Evolutionary conservation across 1,140 invertebrate species (phyloP), one percentile per base, ranked within the genome.

Genomic region (Notospermus geniculatus): DNA sequence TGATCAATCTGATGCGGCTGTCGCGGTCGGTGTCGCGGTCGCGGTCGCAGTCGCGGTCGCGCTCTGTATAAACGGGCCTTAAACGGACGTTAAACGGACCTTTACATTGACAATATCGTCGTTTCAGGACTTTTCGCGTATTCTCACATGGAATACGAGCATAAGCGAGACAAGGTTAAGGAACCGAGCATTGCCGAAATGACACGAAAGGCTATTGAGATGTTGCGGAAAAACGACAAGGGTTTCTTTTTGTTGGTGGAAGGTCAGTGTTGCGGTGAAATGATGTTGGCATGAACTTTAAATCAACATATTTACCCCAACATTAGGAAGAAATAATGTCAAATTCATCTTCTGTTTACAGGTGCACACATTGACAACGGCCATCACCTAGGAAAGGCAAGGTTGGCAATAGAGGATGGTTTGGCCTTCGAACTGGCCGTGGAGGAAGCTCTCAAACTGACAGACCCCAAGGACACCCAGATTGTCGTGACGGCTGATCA

Each of bases 221-320:
- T 97, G 28, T 77, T 97, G 5, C 81, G 83, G 27, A 90, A 89
- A 67, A 90, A 90, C 70, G 81, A 87, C 11, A 88, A 91, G 36
- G 94, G 95, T 28, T 95, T 88, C 78, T 92, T 95, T 73, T 80
- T 95, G 15, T 89, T 95, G 70, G 90, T 95, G 4, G 93, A 95
- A 86, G 91, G 91, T 92, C 5, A 36, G 32, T 36, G 15, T 36
- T 36, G 32, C 32, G 4, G 32, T 36, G 32, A 36, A 36, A 36
- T n/a, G n/a, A n/a, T n/a, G n/a, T n/a, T n/a, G n/a, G n/a, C n/a
- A n/a, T n/a, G n/a, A n/a, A 43, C 39, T 13, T n/a, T 43, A n/a
- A n/a, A n/a, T n/a, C 39, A 43, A n/a, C 39, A 43, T 11, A 43
- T 43, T 43, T 11, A 43, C 39, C n/a, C n/a, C 19, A 27, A 27